Conservation (phyloP, 1,140 invertebrate species). For the Brevipalpus yothersi region DNA sequence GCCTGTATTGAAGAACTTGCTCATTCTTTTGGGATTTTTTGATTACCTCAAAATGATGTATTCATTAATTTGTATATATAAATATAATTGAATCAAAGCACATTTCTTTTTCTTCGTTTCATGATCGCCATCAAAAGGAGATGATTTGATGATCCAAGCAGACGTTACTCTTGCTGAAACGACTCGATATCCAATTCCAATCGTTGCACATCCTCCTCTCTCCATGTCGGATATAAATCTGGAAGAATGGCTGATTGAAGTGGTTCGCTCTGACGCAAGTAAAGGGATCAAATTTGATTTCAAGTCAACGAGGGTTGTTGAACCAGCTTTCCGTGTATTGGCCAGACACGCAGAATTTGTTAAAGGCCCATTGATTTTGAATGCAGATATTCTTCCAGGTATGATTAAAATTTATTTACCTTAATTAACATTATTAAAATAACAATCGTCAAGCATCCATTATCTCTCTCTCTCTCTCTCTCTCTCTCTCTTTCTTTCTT, state of each 20-base stretch:
- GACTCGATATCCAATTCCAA: constrained; percentile 27
- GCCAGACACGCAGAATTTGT: constrained; percentile 7
- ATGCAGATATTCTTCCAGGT: constrained; percentile 54
- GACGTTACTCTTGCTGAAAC: constrained; percentile 41
- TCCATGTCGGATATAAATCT: constrained; percentile 45
- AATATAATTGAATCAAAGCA: neutral
- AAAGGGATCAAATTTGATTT: constrained; percentile 72
- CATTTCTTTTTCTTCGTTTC: neutral
- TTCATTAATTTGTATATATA: no score
- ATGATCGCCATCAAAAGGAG: constrained; percentile 15
- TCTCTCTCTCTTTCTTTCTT: neutral
- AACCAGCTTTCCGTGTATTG: constrained; percentile 10
- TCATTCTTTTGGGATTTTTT: no score
- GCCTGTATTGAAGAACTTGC: no score
- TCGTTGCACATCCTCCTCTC: constrained; percentile 62
- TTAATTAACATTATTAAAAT: neutral
- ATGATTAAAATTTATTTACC: neutral
- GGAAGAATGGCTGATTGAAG: constrained; percentile 36
- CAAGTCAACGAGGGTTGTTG: constrained; percentile 43
- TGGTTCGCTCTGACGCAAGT: constrained; percentile 24
- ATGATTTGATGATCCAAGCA: constrained; percentile 58
- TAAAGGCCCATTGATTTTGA: constrained; percentile 46
- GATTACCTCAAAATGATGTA: no score
- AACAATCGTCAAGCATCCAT: neutral
- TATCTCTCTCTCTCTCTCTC: neutral